These are phyloP conservation scores for Argyresthia albistria DNA, from an alignment of 2,888 invertebrate genomes.

Conservation along the genomic window DNA sequence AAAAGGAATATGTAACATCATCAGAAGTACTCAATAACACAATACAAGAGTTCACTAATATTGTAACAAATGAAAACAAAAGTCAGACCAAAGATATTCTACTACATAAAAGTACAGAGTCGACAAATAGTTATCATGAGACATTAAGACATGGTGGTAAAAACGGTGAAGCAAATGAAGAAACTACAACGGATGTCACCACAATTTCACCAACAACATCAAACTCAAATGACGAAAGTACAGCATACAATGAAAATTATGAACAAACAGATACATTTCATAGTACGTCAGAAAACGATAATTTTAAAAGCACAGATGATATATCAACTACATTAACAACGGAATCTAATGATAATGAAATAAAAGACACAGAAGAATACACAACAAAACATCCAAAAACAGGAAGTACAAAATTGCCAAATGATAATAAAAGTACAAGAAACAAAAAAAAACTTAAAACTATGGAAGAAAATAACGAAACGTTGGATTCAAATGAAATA, in stretches of 20 bases:
- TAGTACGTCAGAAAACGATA: not conserved
- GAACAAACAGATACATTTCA: not conserved
- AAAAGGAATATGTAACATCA: not conserved
- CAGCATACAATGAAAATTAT: not conserved
- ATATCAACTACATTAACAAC: not conserved
- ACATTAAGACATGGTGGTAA: not conserved
- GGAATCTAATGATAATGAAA: not conserved
- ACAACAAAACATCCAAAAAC: too few relatives aligned
- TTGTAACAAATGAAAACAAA: not conserved
- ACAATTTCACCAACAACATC: not conserved
- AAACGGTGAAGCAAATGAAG: not conserved
- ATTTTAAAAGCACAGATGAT: not conserved
- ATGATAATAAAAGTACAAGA: slow-evolving; percentile 27
- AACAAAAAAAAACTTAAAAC: slow-evolving; percentile 13
- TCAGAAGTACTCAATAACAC: not conserved
- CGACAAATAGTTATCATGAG: too few relatives aligned
- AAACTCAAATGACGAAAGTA: not conserved
- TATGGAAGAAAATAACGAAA: slow-evolving; percentile 1
- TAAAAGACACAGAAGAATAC: not conserved
- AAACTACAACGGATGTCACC: not conserved
- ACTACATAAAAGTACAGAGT: too few relatives aligned
- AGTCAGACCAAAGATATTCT: not conserved
- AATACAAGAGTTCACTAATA: not conserved
- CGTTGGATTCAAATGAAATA: not conserved
- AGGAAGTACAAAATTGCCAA: too few relatives aligned